phyloP scores from a whole-genome alignment of 2,797 vertebrate species.

The Falco cherrug region DNA sequence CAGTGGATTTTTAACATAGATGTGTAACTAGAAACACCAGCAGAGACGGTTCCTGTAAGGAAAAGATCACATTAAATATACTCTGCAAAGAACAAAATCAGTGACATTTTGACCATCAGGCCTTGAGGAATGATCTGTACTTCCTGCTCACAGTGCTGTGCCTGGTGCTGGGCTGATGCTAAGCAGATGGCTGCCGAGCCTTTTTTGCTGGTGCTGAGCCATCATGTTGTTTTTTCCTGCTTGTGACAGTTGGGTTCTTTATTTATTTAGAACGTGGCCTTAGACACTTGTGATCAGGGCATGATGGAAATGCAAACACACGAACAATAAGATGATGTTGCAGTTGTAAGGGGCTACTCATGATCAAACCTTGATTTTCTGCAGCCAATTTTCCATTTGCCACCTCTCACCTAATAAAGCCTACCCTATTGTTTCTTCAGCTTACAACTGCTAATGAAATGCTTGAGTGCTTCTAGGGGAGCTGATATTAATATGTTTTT shows the following conservation, averaged over 20 bases:
- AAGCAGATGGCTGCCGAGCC: slow-evolving; percentile 53
- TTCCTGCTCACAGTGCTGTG: rapidly evolving
- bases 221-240: neutral
- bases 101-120: slow-evolving; percentile 62
- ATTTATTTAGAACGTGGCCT: neutral
- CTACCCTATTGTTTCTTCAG: neutral
- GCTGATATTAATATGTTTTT: slow-evolving; percentile 6
- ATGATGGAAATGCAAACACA: neutral
- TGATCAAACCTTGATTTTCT: slow-evolving; percentile 19
- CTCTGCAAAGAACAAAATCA: slow-evolving; percentile 26
- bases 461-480: slow-evolving; percentile 15
- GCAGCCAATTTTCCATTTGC: slow-evolving; percentile 18
- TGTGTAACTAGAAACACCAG: neutral
- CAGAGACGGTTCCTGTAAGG: neutral
- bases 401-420: neutral
- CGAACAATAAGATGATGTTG: neutral
- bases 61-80: slow-evolving; percentile 17
- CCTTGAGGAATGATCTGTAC: slow-evolving; percentile 42
- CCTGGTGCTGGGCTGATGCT: slow-evolving; percentile 38
- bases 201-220: slow-evolving; percentile 3
- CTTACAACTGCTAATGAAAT: slow-evolving; percentile 6
- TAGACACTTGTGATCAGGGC: neutral
- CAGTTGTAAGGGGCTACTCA: neutral
- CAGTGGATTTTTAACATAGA: neutral
- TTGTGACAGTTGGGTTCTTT: neutral